Base-by-base conservation (phyloP, 2,888 invertebrate genomes). In the Psylliodes chrysocephalus region DNA sequence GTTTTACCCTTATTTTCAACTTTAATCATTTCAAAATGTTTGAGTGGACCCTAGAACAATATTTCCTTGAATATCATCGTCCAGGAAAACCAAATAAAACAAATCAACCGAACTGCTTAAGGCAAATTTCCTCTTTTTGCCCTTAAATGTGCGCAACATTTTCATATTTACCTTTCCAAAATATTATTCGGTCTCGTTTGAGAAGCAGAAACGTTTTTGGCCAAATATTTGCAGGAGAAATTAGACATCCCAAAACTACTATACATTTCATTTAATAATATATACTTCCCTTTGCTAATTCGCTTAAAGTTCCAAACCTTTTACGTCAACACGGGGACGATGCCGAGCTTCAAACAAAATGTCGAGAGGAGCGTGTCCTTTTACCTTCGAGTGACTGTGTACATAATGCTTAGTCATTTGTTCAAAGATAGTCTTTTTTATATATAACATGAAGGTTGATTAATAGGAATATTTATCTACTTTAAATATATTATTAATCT, bases 101-200 rank as follows among this genome's bases (percentile, higher is more conserved):
- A 35, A 35, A 35, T 35, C 35, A 35, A 3, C 14, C 35, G 14
- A 30, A 14, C 14, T 14, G 12, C 35, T 35, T 6, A 35, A 35
- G 14, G 35, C 35, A 35, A n/a, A 12, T 35, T 35, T 2, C 2
- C 35, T 35, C 35, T 35, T 59, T 28, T 49, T 40, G 12, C 28
- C 15, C 2, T n/a, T n/a, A 59, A 59, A 12, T n/a, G n/a, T n/a
- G n/a, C 40, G 25, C 25, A 59, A 51, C 40, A 74, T 79, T 78
- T 78, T 78, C 77, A 78, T 78, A 59, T 59, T 59, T 59, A 59
- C 59, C 49, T 59, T 77, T 78, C 75, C 75, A 61, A 61, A n/a
- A 54, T 61, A 47, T 61, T 53, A 61, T 54, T 61, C 44, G 60
- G 35, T 61, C 47, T 15, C 35, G 25, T 61, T 60, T 60, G 15